Percentiles rank a stretch among this genome's conserved stretches.
Conservation (phyloP, 2,113 vertebrate species). For the Psittacula cyanocephala region DNA sequence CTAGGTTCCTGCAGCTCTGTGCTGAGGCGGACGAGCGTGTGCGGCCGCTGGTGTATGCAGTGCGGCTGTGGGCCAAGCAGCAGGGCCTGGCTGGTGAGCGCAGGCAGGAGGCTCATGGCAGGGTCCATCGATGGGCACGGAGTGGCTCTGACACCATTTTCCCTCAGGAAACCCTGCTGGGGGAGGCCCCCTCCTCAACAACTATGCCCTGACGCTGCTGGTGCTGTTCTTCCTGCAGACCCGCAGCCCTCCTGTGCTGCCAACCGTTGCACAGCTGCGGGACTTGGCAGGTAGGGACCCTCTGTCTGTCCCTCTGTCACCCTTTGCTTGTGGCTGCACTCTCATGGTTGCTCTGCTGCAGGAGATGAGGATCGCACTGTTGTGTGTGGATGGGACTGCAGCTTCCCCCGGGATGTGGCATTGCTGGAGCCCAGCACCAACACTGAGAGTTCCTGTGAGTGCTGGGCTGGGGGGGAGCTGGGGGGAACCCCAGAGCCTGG, state of each 20-base stretch:
- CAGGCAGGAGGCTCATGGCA: neutral
- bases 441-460: slow-evolving; percentile 78
- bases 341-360: neutral
- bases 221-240: slow-evolving; percentile 90
- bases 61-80: slow-evolving; percentile 89
- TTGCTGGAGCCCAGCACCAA: slow-evolving; percentile 81
- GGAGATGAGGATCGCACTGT: slow-evolving; percentile 82
- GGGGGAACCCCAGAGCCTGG: fast-evolving
- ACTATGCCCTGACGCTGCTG: slow-evolving; percentile 90
- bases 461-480: fast-evolving
- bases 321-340: fast-evolving
- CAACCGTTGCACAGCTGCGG: slow-evolving; percentile 77
- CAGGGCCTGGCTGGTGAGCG: slow-evolving; percentile 84
- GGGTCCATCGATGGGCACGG: neutral
- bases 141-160: fast-evolving
- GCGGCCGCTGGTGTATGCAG: slow-evolving; percentile 81
- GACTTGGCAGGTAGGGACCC: slow-evolving; percentile 77
- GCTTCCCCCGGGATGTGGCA: slow-evolving; percentile 81
- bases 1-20: slow-evolving; percentile 86
- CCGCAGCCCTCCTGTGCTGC: slow-evolving; percentile 82
- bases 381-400: slow-evolving; percentile 89
- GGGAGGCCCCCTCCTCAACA: slow-evolving; percentile 86
- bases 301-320: neutral
- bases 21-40: slow-evolving; percentile 82
- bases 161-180: slow-evolving; percentile 70